These are phyloP conservation scores for Hippocampus comes DNA, from an alignment of 2,113 vertebrate genomes.

Conservation along the genomic window DNA sequence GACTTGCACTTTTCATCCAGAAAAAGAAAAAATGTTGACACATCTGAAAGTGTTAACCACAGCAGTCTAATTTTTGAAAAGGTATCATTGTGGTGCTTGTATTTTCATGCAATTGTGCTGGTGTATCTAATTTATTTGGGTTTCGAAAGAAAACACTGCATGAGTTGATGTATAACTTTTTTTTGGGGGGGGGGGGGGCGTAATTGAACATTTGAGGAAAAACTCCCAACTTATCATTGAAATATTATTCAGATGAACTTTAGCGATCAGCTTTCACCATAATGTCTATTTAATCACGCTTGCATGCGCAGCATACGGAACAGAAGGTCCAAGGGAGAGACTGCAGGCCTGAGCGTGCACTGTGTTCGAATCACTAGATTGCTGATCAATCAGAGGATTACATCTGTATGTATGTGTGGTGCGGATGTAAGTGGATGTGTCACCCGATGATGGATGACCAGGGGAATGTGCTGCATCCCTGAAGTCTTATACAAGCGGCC, in stretches of 20 bases:
- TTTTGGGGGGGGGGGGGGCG: too few species aligned
- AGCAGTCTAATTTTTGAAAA: too few species aligned
- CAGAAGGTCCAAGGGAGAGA: background rate
- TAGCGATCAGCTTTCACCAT: background rate
- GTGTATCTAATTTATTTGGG: too few species aligned
- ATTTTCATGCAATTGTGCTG: too few species aligned
- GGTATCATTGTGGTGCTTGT: background rate
- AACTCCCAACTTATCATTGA: background rate
- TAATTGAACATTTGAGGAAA: background rate
- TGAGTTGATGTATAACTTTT: background rate
- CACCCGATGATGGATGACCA: slow-evolving; percentile 70
- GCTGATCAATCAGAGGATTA: slow-evolving; percentile 57
- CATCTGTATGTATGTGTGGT: slow-evolving; percentile 61
- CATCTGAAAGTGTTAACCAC: too few species aligned
- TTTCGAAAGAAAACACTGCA: too few species aligned
- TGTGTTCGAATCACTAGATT: slow-evolving; percentile 30
- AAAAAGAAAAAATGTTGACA: too few species aligned
- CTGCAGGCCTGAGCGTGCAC: slow-evolving; percentile 10
- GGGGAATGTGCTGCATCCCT: slow-evolving; percentile 62
- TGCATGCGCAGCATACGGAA: background rate
- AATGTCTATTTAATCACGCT: slow-evolving; percentile 5
- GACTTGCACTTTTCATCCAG: too few species aligned
- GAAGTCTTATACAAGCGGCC: slow-evolving; percentile 56
- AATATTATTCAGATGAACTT: background rate
- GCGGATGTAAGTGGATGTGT: slow-evolving; percentile 60